phyloP scores from a whole-genome alignment of 2,888 invertebrate genomes.

The Patella ulyssiponensis region DNA sequence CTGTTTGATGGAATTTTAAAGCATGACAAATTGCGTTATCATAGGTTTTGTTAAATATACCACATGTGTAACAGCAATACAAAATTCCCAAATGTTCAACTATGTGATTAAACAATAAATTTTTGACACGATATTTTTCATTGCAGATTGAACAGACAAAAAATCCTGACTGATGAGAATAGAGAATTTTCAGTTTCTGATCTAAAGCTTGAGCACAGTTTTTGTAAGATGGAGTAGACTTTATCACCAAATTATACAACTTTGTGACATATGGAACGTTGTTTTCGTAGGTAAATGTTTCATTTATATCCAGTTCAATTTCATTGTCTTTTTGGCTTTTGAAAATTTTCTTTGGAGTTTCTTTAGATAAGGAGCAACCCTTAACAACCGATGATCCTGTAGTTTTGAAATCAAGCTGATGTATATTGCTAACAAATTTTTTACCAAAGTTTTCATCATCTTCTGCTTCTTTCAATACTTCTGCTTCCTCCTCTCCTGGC shows the following conservation, averaged over 20 bases:
- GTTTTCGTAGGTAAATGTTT: not conserved
- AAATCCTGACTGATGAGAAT: conserved; percentile 8
- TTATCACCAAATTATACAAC: not conserved
- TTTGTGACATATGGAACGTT: not conserved
- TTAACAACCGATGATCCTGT: not conserved
- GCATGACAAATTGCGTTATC: not conserved
- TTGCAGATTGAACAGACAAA: conserved; percentile 15
- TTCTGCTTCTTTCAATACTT: not conserved
- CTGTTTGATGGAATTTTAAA: not conserved
- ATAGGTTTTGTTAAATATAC: not conserved
- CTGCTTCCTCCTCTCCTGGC: not conserved
- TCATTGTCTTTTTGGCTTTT: not conserved
- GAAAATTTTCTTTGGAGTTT: not conserved
- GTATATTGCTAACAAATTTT: not conserved
- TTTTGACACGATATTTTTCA: conserved; percentile 7
- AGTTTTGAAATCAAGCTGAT: not conserved
- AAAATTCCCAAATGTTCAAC: conserved; percentile 18
- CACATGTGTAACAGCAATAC: not conserved
- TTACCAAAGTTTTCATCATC: not conserved
- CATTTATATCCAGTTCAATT: not conserved
- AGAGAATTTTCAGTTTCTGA: conserved; percentile 15
- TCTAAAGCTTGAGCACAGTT: not conserved
- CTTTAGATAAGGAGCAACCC: not conserved
- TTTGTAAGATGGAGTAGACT: not conserved
- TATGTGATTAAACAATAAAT: conserved; percentile 14